Percentiles rank a stretch among this genome's conserved stretches.
Conservation (phyloP, 2,888 invertebrate genomes). For the Cheilosia pagana region DNA sequence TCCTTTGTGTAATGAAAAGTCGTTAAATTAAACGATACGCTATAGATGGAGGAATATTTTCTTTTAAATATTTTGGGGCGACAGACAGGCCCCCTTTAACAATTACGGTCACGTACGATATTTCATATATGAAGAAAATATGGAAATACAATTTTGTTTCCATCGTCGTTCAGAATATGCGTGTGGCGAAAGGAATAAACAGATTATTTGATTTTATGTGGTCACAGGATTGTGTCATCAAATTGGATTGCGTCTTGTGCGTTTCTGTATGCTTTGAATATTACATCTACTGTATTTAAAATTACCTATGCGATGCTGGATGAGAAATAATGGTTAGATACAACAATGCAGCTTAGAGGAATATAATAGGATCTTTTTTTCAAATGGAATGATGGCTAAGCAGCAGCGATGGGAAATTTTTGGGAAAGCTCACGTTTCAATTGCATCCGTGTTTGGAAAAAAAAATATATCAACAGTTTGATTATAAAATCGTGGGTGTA, state of each 20-base stretch:
- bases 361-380: slow-evolving; percentile 9
- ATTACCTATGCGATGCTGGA: slow-evolving; percentile 22
- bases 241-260: slow-evolving; percentile 61
- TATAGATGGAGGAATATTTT: slow-evolving; percentile 50
- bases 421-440: background rate
- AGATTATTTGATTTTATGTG: slow-evolving; percentile 70
- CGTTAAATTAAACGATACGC: slow-evolving; percentile 71
- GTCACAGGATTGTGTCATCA: slow-evolving; percentile 56
- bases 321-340: slow-evolving; percentile 19
- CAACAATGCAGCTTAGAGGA: slow-evolving; percentile 1
- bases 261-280: slow-evolving; percentile 33
- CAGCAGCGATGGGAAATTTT: background rate
- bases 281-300: slow-evolving; percentile 15
- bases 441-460: too few relatives aligned
- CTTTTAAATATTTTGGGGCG: slow-evolving; percentile 45
- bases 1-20: slow-evolving; percentile 71
- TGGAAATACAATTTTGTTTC: slow-evolving; percentile 46
- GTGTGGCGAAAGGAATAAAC: slow-evolving; percentile 67
- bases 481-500: too few relatives aligned
- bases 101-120: slow-evolving; percentile 73
- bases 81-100: slow-evolving; percentile 43
- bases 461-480: too few relatives aligned
- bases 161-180: slow-evolving; percentile 12
- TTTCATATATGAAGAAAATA: slow-evolving; percentile 60
- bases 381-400: background rate